Evolutionary conservation across 2,888 invertebrate genomes (phyloP).

Genomic region (Drosophila subsilvestris): DNA sequence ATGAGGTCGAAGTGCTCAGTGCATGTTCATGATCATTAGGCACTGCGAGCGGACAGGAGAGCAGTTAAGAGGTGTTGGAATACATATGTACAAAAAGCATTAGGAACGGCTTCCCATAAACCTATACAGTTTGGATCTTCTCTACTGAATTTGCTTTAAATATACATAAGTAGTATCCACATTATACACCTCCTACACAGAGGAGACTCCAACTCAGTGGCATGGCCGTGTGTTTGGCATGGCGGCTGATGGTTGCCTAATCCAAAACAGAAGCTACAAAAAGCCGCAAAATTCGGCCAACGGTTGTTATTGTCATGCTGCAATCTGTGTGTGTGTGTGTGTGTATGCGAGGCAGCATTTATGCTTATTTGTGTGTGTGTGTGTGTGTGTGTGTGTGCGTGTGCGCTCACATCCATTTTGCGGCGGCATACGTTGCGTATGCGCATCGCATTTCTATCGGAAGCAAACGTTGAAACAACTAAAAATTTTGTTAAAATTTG

Average conservation of each 20-base stretch:
- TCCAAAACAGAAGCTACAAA: constrained; percentile 73
- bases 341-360: constrained; percentile 3
- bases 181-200: too few species aligned
- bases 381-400: background rate
- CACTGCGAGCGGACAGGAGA: too few species aligned
- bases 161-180: too few species aligned
- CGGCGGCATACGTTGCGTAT: constrained; percentile 71
- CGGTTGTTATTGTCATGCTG: constrained; percentile 33
- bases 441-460: constrained; percentile 64
- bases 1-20: too few species aligned
- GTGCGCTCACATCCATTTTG: constrained; percentile 39
- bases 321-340: constrained; percentile 20
- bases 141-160: too few species aligned
- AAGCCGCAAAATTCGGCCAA: constrained; percentile 73
- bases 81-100: too few species aligned
- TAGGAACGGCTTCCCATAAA: too few species aligned
- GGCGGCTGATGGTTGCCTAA: constrained; percentile 56
- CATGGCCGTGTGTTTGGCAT: constrained; percentile 8
- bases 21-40: too few species aligned
- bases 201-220: background rate
- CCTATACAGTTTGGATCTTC: too few species aligned
- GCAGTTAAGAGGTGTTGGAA: too few species aligned
- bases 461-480: constrained; percentile 61
- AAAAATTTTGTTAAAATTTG: constrained; percentile 76
- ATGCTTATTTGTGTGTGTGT: background rate